Conservation (phyloP, 2,888 invertebrate genomes). For the Trachelus iudaicus region DNA sequence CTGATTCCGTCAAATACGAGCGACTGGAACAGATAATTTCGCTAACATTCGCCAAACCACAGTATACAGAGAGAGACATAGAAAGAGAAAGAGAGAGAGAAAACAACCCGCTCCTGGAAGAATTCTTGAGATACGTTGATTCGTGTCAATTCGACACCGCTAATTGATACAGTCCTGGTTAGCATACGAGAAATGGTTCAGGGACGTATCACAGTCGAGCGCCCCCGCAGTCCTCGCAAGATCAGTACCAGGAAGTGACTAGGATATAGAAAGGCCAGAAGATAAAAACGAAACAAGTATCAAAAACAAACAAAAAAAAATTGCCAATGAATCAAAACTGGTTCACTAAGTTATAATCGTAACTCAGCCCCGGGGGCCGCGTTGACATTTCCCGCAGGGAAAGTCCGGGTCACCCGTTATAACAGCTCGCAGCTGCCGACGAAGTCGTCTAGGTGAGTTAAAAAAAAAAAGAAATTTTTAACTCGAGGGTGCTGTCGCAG, state of each 20-base stretch:
- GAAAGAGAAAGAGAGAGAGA: background rate
- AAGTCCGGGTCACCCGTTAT: background rate
- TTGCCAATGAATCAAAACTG: background rate
- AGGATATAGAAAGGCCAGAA: background rate
- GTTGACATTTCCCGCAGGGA: background rate
- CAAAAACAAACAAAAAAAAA: background rate
- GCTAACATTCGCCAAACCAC: background rate
- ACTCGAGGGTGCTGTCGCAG: constrained; percentile 5
- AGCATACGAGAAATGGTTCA: background rate
- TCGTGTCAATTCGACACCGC: background rate
- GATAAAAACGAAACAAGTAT: background rate
- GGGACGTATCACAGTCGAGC: background rate
- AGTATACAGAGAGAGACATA: too few relatives aligned
- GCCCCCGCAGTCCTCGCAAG: background rate
- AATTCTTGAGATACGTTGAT: background rate
- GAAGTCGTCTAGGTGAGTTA: background rate
- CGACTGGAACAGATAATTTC: background rate
- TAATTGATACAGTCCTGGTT: background rate
- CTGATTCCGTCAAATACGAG: background rate
- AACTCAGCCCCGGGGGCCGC: background rate
- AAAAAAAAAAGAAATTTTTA: background rate
- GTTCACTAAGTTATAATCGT: background rate
- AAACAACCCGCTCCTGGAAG: background rate
- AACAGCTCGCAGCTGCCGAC: background rate
- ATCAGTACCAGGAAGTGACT: background rate